These are phyloP conservation scores for Rhingia campestris DNA, from an alignment of 2,888 invertebrate genomes.

Conservation along the genomic window DNA sequence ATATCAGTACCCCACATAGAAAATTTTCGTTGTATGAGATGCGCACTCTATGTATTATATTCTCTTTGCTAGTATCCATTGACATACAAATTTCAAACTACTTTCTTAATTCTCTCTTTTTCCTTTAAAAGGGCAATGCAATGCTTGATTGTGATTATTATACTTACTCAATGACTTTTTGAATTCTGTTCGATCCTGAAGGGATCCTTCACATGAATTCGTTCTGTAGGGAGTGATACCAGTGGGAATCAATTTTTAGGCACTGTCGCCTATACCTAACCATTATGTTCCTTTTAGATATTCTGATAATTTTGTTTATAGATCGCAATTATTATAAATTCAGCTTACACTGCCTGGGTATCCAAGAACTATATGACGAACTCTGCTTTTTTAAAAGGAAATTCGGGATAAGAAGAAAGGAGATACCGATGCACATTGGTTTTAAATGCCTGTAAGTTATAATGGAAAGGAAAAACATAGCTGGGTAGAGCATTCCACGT, in stretches of 20 bases:
- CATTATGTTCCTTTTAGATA: constrained; percentile 24
- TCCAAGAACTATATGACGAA: constrained; percentile 37
- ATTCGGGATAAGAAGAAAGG: too few relatives aligned
- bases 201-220: constrained; percentile 25
- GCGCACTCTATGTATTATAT: too few relatives aligned
- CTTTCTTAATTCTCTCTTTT: too few relatives aligned
- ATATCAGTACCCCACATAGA: too few relatives aligned
- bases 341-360: constrained; percentile 54
- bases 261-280: constrained; percentile 60
- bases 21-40: too few relatives aligned
- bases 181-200: constrained; percentile 27
- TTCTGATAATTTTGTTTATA: constrained; percentile 30
- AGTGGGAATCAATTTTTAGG: constrained; percentile 25
- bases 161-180: background rate
- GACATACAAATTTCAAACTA: too few relatives aligned
- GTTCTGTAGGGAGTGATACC: constrained; percentile 24
- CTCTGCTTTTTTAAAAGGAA: constrained; percentile 5
- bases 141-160: background rate
- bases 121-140: background rate
- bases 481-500: too few relatives aligned
- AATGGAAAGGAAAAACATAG: too few relatives aligned
- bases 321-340: constrained; percentile 60
- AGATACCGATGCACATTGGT: too few relatives aligned
- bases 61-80: too few relatives aligned
- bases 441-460: too few relatives aligned